Conservation (phyloP, 2,888 invertebrate genomes). For the Acleris emargana region DNA sequence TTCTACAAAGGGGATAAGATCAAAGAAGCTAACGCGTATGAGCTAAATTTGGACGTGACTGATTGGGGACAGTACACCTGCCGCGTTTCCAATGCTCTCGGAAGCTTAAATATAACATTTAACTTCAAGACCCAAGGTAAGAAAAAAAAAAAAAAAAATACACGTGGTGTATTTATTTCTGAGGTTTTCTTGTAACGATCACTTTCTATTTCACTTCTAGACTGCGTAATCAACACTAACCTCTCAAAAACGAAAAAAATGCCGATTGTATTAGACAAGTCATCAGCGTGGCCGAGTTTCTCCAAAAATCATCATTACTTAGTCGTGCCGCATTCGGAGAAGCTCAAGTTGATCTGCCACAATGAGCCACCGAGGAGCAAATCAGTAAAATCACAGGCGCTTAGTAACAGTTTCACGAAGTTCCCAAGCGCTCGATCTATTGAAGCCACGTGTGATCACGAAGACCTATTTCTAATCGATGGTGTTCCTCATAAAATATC, state of each 20-base stretch:
- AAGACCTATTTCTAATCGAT: constrained; percentile 17
- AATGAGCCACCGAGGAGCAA: neutral
- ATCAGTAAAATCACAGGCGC: neutral
- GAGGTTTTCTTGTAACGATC: neutral
- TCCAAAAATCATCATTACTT: neutral
- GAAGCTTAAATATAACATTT: constrained; percentile 15
- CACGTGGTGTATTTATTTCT: neutral
- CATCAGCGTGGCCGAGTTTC: constrained; percentile 4
- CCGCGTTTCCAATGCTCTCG: constrained; percentile 11
- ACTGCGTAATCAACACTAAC: constrained; percentile 12
- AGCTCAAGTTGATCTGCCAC: constrained; percentile 23
- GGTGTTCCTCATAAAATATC: constrained; percentile 12
- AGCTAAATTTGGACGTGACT: neutral
- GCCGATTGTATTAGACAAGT: constrained; percentile 20
- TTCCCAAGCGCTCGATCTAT: constrained; percentile 9
- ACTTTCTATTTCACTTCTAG: constrained; percentile 12
- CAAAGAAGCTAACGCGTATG: neutral
- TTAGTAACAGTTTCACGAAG: constrained; percentile 15
- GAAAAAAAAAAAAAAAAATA: too few relatives aligned
- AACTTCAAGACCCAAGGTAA: constrained; percentile 6
- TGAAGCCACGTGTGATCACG: constrained; percentile 21
- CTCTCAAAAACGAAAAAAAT: constrained; percentile 8
- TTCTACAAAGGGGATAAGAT: constrained; percentile 16
- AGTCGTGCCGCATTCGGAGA: constrained; percentile 10
- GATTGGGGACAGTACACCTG: constrained; percentile 27